Percentiles rank a stretch among this genome's conserved stretches.
phyloP scores from a whole-genome alignment of 2,113 vertebrate species.

The Trogon melanurus region DNA sequence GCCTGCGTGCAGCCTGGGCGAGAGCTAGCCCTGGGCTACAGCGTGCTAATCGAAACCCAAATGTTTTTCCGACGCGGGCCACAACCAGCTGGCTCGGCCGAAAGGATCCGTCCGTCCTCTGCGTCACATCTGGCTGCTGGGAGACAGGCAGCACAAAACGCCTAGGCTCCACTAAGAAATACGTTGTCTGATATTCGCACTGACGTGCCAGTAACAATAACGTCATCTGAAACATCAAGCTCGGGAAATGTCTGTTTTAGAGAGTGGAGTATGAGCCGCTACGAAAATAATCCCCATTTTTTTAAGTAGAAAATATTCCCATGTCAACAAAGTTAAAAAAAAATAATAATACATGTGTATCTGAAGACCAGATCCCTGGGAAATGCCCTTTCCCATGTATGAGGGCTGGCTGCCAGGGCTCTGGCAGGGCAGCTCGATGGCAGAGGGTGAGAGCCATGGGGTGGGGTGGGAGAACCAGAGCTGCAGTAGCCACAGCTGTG shows the following conservation, averaged over 20 bases:
- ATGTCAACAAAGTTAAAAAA: not conserved
- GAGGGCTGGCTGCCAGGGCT: not conserved
- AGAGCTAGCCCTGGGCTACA: not conserved
- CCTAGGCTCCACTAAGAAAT: not conserved
- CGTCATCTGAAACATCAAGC: not conserved
- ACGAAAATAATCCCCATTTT: not conserved
- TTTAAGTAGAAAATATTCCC: not conserved
- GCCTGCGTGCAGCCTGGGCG: not conserved
- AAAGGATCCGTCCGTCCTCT: not conserved
- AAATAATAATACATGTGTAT: too few species aligned
- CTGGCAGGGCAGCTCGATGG: not conserved
- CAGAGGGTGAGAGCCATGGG: accelerated
- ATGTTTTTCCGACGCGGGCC: accelerated
- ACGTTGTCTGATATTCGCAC: accelerated
- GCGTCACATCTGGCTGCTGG: not conserved
- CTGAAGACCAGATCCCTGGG: not conserved
- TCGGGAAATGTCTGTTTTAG: not conserved
- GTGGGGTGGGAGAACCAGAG: accelerated
- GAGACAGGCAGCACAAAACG: not conserved
- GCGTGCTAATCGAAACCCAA: not conserved
- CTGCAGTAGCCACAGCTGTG: accelerated
- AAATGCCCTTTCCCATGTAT: not conserved
- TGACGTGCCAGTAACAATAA: not conserved
- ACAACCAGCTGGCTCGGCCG: not conserved
- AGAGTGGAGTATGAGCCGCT: not conserved